A percentile compares a stretch with the other conserved stretches of the same genome.
These are phyloP conservation scores for Nasua narica DNA, from an alignment of 2,797 vertebrate genomes.

Conservation along the genomic window DNA sequence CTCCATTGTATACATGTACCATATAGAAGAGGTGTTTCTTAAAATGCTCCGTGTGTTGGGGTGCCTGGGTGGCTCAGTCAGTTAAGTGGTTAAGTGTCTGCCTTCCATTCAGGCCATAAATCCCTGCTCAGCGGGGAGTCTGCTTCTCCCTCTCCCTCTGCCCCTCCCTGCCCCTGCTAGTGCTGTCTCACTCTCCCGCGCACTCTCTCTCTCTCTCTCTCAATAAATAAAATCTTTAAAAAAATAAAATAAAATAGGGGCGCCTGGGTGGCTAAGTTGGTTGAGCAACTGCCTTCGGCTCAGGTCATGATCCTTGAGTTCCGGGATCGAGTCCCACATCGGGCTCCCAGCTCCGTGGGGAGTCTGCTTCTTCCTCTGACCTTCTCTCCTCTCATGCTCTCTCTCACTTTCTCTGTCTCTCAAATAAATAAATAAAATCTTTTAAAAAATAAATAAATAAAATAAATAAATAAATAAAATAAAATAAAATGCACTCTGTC, in stretches of 20 bases:
- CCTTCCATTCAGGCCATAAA: not conserved
- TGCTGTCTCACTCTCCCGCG: too few species aligned
- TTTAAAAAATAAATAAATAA: not conserved
- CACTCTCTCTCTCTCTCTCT: too few species aligned
- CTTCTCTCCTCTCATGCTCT: too few species aligned
- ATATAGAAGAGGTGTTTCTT: not conserved
- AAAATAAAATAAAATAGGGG: too few species aligned
- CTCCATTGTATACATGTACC: too few species aligned
- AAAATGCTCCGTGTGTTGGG: not conserved
- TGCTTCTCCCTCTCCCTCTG: not conserved
- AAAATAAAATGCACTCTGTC: not conserved
- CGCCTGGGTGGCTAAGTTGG: too few species aligned
- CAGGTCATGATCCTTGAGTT: too few species aligned
- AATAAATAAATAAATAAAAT: not conserved
- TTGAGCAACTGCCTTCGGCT: too few species aligned
- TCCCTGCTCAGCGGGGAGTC: not conserved
- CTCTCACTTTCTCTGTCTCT: not conserved
- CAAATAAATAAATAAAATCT: not conserved
- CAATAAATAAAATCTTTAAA: too few species aligned
- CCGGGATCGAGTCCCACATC: too few species aligned
- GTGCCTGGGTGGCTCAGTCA: not conserved
- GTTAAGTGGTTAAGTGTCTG: not conserved
- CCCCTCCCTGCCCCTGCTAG: not conserved
- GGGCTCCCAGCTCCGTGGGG: too few species aligned
- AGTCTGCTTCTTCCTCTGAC: too few species aligned